Base-by-base conservation (phyloP, 2,888 invertebrate genomes). In the Gymnoscelis rufifasciata region DNA sequence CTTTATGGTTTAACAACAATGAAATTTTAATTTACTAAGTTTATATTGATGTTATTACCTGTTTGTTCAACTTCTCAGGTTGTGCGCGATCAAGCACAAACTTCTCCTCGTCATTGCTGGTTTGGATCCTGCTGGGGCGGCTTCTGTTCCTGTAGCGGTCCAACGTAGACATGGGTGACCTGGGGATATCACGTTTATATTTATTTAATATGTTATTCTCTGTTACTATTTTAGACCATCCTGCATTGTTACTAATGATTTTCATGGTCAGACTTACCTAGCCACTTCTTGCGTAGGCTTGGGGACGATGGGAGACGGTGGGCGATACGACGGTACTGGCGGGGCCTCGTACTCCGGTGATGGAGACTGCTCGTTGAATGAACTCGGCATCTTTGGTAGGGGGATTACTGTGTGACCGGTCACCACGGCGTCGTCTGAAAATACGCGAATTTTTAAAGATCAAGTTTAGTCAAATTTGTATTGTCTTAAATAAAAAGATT, bases 61-160 rank as follows among this genome's bases (percentile, higher is more conserved):
- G 88, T 56, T 89, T 89, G 63, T 87, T 86, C 55, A 89, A 76
- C 56, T 77, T 83, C 60, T 92, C 91, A 19, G 89, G 90, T 59
- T 90, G 90, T 48, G 90, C 90, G 54, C 90, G 83, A 84, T 95
- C 92, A 84, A 93, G 86, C 75, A 93, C 91, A 67, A 92, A 90
- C 86, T 94, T 89, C 86, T 92, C 92, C 82, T 95, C 91, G 74
- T 84, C 83, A 39, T 75, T 43, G 38, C 62, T 77, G 0, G 75
- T 77, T 50, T 80, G 78, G 42, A 87, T 84, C 63, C 81, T 71
- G 14, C 66, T 71, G 0, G 87, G 81, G 52, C 88, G 72, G 52
- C 71, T 84, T 42, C 81, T 77, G 23, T 74, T 86, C 47, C 89
- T 69, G 57, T 88, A 88, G 10, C 86, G 64, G n/a, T 88, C 88